Conservation (phyloP, 2,113 vertebrate species). For the Marmota flaviventris region DNA sequence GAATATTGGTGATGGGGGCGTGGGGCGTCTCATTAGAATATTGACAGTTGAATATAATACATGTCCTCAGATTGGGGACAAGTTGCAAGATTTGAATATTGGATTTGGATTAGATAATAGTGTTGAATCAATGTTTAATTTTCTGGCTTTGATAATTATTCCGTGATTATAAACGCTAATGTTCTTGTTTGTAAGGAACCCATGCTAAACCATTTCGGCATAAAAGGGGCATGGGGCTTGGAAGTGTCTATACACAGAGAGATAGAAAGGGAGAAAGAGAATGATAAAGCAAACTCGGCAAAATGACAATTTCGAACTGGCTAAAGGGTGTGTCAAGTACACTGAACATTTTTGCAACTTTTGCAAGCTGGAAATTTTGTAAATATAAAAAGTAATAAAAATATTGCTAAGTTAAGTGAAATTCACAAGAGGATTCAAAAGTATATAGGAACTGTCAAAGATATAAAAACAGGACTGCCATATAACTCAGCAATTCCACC, state of each 20-base stretch:
- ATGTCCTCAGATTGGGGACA: background rate
- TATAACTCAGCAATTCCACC: background rate
- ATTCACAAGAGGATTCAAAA: slow-evolving; percentile 9
- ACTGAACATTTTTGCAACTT: background rate
- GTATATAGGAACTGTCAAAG: background rate
- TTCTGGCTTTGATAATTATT: background rate
- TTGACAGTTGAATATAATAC: background rate
- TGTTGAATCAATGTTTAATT: background rate
- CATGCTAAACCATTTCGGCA: background rate
- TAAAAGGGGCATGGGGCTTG: background rate
- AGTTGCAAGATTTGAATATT: background rate
- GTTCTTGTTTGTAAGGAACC: background rate
- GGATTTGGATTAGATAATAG: background rate
- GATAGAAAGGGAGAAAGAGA: background rate
- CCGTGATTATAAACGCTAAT: background rate
- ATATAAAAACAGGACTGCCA: background rate
- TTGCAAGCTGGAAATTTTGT: background rate
- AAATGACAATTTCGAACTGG: background rate
- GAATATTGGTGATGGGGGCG: background rate
- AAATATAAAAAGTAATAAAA: background rate
- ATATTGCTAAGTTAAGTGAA: background rate
- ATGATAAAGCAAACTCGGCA: background rate
- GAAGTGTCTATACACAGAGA: background rate
- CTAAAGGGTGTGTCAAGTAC: background rate
- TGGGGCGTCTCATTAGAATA: background rate